Base-by-base conservation (phyloP, 2,113 vertebrate species). In the Corynorhinus townsendii region DNA sequence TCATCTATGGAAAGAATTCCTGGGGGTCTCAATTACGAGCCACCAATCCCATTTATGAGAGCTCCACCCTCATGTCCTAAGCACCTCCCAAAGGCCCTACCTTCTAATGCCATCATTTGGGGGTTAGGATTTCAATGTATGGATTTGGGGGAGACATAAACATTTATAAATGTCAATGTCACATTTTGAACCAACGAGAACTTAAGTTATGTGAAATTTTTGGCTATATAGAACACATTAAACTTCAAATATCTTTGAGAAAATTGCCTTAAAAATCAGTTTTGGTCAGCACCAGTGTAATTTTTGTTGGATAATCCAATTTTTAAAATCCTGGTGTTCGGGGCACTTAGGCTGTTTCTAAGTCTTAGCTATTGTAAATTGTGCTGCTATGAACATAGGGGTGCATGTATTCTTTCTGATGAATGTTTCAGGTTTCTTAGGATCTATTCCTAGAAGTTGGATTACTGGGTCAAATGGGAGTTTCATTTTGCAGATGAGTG, bases 171-270 rank as follows among this genome's bases (percentile, higher is more conserved):
- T 43, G 22, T 35, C 35, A 10, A 16, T 79, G 15, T 75, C 75
- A 40, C 5, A 68, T 56, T 68, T 89, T 75, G 7, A 43, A 64
- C 24, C 40, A 76, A n/a, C 52, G 73, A 92, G n/a, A n/a, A 35
- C 52, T 59, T 80, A 62, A 40, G 4, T 83, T 69, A 35, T 47
- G 40, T 38, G 26, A 73, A 83, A 59, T 26, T 20, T 76, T 86
- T 30, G 5, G 6, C 33, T 95, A 26, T 88, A 5, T 49, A 0
- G 86, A 84, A 69, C 81, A 77, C n/a, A n/a, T 9, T 56, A 88
- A 47, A 56, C 11, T 75, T 96, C 64, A 95, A 47, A 86, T 89
- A 71, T 86, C 38, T 86, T 80, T 54, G 22, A 72, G 84, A 88
- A 93, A 68, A 35, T 28, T 85, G 62, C 40, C 59, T 80, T 43